Conservation (phyloP, 2,113 vertebrate genomes). For the Otocyon megalotis region DNA sequence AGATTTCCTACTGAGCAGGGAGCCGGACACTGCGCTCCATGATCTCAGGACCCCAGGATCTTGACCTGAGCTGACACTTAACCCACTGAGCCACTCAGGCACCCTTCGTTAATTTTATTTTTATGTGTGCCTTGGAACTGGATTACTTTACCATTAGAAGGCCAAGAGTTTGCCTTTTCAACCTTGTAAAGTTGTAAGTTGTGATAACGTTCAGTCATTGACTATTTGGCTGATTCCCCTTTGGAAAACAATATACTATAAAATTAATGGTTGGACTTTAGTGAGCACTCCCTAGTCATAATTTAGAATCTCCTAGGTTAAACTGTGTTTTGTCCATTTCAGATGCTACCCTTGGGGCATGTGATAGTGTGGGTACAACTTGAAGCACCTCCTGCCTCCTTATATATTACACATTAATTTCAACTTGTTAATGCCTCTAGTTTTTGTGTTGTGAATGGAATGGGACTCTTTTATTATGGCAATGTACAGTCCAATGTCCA, state of each 20-base stretch:
- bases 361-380: background rate
- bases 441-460: background rate
- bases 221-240: background rate
- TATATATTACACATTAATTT: slow-evolving; percentile 4
- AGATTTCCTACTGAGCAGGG: background rate
- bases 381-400: background rate
- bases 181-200: background rate
- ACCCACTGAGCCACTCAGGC: background rate
- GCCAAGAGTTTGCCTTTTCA: background rate
- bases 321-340: background rate
- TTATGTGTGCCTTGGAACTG: background rate
- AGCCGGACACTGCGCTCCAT: background rate
- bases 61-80: background rate
- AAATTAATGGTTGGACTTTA: background rate
- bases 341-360: background rate
- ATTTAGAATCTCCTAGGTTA: background rate
- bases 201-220: background rate
- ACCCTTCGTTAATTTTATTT: background rate
- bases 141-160: background rate
- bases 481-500: slow-evolving; percentile 22
- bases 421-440: background rate
- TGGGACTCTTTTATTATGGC: background rate
- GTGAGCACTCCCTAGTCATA: background rate
- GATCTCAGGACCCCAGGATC: background rate
- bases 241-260: background rate